Base-by-base conservation (phyloP, 1,140 invertebrate genomes). In the Schlechtendalia chinensis region DNA sequence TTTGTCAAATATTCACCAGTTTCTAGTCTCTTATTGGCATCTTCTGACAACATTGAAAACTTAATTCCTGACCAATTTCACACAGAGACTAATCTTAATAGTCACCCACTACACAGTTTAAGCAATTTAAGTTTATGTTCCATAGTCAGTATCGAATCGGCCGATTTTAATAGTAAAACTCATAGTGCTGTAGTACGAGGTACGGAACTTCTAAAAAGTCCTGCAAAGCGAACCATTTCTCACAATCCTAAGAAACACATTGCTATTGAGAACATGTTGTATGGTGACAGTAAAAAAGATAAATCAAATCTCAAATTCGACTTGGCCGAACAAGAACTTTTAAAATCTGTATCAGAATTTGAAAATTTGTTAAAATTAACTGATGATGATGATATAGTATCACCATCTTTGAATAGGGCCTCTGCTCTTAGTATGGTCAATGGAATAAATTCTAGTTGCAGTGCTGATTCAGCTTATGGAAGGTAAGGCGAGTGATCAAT, bases 111-210 rank as follows among this genome's bases (percentile, higher is more conserved):
- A 69, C 72, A 86, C 8, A 86, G 83, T 53, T 83, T 85, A 22
- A 88, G 87, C 69, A 87, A 85, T 81, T 83, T 87, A 8, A 88
- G 87, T 81, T 81, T 88, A 1, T 87, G 84, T 81, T 88, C 87
- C 0, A 85, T 86, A 39, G 83, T 87, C n/a, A 84, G 83, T 81
- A 81, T 84, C 24, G 84, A 84, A 65, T 83, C 83, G 16, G 74
- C 69, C 27, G 81, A 81, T 19, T 79, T 79, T 29, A 79, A 79
- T 79, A 79, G 63, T 61, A 63, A 79, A 29, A 61, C 58, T 14
- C 75, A 79, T n/a, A 63, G 58, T 63, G 75, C 58, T 63, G 1
- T 63, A 47, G 75, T 47, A 4, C 27, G 12, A 11, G 39, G 24
- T 61, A 45, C 24, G 29, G 75, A 63, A n/a, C 22, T 47, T 79